Evolutionary conservation across 1,140 invertebrate genomes (phyloP).

Genomic region (Eriosoma lanigerum): DNA sequence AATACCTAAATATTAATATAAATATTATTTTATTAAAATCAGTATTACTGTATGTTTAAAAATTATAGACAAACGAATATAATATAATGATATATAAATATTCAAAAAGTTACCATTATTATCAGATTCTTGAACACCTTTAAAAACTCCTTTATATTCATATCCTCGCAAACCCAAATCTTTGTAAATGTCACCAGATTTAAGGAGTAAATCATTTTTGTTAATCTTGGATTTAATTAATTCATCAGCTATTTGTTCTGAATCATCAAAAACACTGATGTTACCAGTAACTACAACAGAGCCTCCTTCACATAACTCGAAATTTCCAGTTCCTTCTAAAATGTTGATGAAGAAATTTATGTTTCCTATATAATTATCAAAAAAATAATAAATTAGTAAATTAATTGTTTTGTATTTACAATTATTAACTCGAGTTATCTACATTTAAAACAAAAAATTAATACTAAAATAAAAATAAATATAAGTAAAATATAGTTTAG

Average conservation of each 20-base stretch:
- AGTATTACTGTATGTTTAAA: not conserved
- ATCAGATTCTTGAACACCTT: conserved; percentile 72
- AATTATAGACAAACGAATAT: too few species aligned
- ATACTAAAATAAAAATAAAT: too few species aligned
- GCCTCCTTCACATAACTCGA: conserved; percentile 88
- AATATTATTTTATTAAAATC: not conserved
- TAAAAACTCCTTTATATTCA: conserved; percentile 87
- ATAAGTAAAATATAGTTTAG: too few species aligned
- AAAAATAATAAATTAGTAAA: too few species aligned
- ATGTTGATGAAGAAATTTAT: conserved; percentile 74
- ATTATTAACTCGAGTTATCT: too few species aligned
- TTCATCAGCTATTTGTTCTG: conserved; percentile 61
- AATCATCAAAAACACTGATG: conserved; percentile 69
- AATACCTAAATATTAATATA: conserved; percentile 56
- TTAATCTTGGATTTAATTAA: conserved; percentile 59
- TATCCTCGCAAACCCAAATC: conserved; percentile 90
- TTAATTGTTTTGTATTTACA: too few species aligned
- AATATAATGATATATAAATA: not conserved
- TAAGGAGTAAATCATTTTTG: conserved; percentile 65
- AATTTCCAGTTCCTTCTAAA: conserved; percentile 82
- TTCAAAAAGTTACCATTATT: conserved; percentile 62
- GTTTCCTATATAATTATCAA: too few species aligned
- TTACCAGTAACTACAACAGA: conserved; percentile 78
- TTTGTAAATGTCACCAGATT: conserved; percentile 84
- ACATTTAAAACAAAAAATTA: too few species aligned